These are phyloP conservation scores for Cantharis rustica DNA, from an alignment of 2,888 invertebrate genomes.

Conservation along the genomic window DNA sequence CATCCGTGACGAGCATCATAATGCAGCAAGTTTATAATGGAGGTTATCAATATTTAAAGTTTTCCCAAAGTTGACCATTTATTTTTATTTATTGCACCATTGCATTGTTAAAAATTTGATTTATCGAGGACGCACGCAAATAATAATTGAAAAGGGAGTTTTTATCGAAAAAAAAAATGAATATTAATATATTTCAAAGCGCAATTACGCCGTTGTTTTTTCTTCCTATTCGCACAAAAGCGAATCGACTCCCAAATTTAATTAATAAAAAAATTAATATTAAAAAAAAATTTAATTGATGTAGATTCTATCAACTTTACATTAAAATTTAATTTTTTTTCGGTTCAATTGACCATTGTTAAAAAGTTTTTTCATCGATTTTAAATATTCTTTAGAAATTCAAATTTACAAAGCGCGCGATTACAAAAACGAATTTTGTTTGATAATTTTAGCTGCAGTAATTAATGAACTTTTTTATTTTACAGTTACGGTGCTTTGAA, in stretches of 20 bases:
- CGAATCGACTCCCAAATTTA: background rate
- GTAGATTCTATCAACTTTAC: background rate
- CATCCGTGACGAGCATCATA: background rate
- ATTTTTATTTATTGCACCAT: background rate
- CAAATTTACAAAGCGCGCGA: background rate
- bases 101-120: background rate
- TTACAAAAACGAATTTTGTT: background rate
- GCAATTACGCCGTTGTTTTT: background rate
- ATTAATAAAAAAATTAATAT: background rate
- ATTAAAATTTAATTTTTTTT: background rate
- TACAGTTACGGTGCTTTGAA: background rate
- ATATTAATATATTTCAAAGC: background rate
- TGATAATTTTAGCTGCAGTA: background rate
- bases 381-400: background rate
- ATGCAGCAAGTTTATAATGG: background rate
- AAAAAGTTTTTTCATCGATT: background rate
- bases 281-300: background rate
- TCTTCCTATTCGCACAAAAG: background rate
- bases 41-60: background rate
- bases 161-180: background rate
- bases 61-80: background rate
- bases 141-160: background rate
- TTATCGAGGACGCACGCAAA: background rate
- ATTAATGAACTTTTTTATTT: background rate
- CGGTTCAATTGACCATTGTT: background rate